Evolutionary conservation across 2,888 invertebrate species (phyloP), one percentile per base, ranked within the genome.

Genomic region (Mycalesis mineus): DNA sequence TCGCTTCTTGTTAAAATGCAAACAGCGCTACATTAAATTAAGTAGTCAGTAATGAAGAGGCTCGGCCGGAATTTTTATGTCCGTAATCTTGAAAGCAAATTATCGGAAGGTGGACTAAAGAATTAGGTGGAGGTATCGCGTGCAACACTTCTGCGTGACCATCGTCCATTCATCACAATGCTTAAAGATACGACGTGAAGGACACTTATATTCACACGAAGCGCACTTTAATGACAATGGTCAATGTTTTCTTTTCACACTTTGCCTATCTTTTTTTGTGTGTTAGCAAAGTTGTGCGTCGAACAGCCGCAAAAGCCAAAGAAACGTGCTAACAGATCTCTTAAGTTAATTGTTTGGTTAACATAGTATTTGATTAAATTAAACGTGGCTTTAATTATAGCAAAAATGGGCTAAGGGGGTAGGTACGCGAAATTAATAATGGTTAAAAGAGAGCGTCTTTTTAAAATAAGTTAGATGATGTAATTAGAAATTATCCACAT

Each of bases 131-230:
- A 68, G 60, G 65, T 11, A 64, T 82, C 68, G 83, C 82, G 82
- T 84, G 83, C 67, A 47, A 61, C 42, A 50, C 56, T 39, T 52
- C 75, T 78, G 78, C 85, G 86, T 85, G 85, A 84, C 84, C 77
- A 66, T 53, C 62, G 71, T 57, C 75, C 77, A 80, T 85, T 76
- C 79, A 86, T 86, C 84, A 85, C 73, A 55, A 68, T 71, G 75
- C 77, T 76, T 76, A 41, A 73, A 82, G 82, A 80, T 80, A 81
- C 78, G 74, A 78, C 74, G 70, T 71, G 73, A 76, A 78, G 74
- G 81, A 82, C 81, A 80, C 58, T 68, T 77, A 82, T 83, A 81
- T 81, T 78, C 73, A 80, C 77, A 76, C 78, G 71, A 75, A 74
- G 60, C 54, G 58, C 60, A 58, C 64, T 61, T 62, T 61, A 62